A percentile compares a stretch with the other conserved stretches of the same genome.
phyloP scores from a whole-genome alignment of 2,797 vertebrate species.

The Chelonia mydas region DNA sequence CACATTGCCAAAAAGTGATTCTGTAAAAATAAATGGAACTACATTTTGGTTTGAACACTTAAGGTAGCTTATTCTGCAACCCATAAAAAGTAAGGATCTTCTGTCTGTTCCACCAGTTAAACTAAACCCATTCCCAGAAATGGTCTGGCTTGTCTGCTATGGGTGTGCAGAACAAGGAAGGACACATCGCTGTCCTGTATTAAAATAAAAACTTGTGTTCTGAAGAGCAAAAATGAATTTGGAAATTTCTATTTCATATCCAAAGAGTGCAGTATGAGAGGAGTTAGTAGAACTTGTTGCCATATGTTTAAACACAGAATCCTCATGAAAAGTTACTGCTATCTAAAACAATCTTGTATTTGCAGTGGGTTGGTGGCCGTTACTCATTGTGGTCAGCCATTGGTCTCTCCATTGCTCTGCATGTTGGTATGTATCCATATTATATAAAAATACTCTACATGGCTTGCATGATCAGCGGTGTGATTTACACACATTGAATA shows the following conservation, averaged over 20 bases:
- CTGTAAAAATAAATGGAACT: not conserved
- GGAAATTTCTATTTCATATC: not conserved
- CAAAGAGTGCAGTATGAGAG: not conserved
- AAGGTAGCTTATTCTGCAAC: not conserved
- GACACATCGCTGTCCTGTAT: not conserved
- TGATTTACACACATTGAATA: not conserved
- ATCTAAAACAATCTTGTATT: not conserved
- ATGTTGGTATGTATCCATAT: slow-evolving; percentile 88
- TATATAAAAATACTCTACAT: not conserved
- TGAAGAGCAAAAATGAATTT: not conserved
- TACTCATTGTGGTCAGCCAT: slow-evolving; percentile 98
- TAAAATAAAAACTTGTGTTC: not conserved
- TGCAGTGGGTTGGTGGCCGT: slow-evolving; percentile 97
- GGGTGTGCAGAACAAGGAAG: not conserved
- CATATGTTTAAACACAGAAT: not conserved
- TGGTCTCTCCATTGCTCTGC: slow-evolving; percentile 96
- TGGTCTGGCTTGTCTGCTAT: not conserved
- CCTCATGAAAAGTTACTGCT: not conserved
- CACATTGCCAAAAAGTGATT: not conserved
- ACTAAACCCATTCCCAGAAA: not conserved
- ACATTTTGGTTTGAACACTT: not conserved
- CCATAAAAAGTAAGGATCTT: not conserved
- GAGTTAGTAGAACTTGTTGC: not conserved
- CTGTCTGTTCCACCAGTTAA: not conserved
- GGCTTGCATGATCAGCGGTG: not conserved